phyloP scores from a whole-genome alignment of 2,113 vertebrate species.

The Pluvianellus socialis region DNA sequence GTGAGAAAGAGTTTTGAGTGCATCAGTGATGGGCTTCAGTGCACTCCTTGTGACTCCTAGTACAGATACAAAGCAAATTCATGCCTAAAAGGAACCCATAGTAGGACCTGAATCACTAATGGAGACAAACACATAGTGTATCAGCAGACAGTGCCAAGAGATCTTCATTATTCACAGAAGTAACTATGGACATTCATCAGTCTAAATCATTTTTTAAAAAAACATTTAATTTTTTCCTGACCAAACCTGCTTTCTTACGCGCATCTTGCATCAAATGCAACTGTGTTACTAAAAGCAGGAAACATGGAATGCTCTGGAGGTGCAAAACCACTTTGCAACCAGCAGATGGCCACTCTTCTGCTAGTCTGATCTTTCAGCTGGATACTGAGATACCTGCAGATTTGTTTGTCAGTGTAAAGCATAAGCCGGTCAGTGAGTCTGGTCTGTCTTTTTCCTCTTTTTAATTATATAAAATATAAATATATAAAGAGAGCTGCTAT shows the following conservation, averaged over 20 bases:
- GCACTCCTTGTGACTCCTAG: background rate
- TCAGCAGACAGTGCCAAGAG: background rate
- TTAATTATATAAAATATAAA: no score
- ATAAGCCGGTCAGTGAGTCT: background rate
- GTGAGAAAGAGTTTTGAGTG: background rate
- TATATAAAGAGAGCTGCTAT: background rate
- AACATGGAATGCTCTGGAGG: background rate
- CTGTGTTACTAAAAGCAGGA: background rate
- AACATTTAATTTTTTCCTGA: background rate
- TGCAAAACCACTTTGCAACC: background rate
- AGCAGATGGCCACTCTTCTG: slow-evolving; percentile 3
- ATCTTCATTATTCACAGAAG: background rate
- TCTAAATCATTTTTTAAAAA: background rate
- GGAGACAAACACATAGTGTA: background rate
- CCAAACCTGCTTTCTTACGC: background rate
- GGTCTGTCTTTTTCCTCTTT: background rate
- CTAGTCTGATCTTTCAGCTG: background rate
- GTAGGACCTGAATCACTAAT: background rate
- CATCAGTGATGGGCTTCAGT: background rate
- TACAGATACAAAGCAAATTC: background rate
- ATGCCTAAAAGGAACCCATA: background rate
- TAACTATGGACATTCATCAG: background rate
- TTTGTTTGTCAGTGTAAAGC: background rate
- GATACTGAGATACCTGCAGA: background rate
- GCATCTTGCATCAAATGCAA: background rate